Conservation (phyloP, 2,888 invertebrate species). For the Camptogramma bilineatum region DNA sequence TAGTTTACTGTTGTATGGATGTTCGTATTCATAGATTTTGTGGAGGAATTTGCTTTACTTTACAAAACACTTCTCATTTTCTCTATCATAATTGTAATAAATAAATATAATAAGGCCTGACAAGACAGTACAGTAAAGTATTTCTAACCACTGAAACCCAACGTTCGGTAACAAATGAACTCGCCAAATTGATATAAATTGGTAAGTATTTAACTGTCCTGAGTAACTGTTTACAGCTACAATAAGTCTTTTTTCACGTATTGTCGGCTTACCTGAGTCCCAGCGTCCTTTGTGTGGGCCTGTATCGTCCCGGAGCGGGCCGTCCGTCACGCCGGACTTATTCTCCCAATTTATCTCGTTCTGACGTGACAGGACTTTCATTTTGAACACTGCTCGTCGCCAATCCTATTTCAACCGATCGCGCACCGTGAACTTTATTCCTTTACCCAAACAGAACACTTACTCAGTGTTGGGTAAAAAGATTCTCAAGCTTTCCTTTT, state of each 20-base stretch:
- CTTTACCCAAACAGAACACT: constrained; percentile 46
- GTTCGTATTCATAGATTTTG: too few relatives aligned
- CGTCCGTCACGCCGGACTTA: constrained; percentile 52
- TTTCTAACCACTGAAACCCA: neutral
- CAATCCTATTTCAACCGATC: constrained; percentile 49
- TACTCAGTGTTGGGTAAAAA: constrained; percentile 54
- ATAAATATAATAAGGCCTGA: too few relatives aligned
- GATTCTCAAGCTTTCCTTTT: constrained; percentile 39
- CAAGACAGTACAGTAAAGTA: too few relatives aligned
- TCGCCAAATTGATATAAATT: neutral
- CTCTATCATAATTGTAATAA: too few relatives aligned
- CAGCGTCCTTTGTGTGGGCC: neutral
- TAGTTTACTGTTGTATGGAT: neutral
- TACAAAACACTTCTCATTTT: too few relatives aligned
- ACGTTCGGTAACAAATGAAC: neutral
- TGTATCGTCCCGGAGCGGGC: constrained; percentile 16
- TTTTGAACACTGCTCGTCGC: constrained; percentile 56
- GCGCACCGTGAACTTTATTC: constrained; percentile 47
- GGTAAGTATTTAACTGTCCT: neutral
- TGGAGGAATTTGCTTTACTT: too few relatives aligned
- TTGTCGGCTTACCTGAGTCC: constrained; percentile 16
- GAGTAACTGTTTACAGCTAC: neutral
- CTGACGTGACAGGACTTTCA: constrained; percentile 52
- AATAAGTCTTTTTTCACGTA: constrained; percentile 14
- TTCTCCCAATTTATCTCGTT: constrained; percentile 59